phyloP scores from a whole-genome alignment of 2,888 invertebrate genomes.

The Drosophila pseudotakahashii region DNA sequence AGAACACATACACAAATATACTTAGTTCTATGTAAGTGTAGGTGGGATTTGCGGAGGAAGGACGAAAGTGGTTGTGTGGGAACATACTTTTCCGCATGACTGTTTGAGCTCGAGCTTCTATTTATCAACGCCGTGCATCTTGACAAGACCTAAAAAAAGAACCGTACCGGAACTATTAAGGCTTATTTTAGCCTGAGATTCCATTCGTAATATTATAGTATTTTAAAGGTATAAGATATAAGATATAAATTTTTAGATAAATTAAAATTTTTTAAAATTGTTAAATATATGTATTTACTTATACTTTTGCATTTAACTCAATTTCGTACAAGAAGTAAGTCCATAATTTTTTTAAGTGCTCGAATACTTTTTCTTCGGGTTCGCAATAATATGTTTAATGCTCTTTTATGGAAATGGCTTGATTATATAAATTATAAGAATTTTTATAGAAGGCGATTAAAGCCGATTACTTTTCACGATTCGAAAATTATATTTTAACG shows the following conservation, averaged over 20 bases:
- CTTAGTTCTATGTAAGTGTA: slow-evolving; percentile 1
- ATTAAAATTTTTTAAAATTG: too few species aligned
- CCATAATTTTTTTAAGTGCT: too few species aligned
- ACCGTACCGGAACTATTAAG: neutral
- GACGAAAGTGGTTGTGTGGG: slow-evolving; percentile 2
- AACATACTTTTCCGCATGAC: slow-evolving; percentile 17
- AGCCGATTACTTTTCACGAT: slow-evolving; percentile 1
- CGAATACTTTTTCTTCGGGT: too few species aligned
- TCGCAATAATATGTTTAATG: too few species aligned
- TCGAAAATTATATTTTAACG: slow-evolving; percentile 16
- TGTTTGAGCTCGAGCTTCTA: slow-evolving; percentile 12
- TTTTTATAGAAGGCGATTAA: slow-evolving; percentile 4
- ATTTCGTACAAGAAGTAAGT: too few species aligned
- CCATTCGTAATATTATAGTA: neutral
- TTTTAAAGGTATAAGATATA: neutral
- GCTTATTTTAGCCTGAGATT: neutral
- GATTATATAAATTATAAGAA: neutral
- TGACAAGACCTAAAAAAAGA: neutral
- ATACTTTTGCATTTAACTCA: too few species aligned
- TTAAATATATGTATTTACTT: too few species aligned
- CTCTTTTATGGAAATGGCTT: too few species aligned
- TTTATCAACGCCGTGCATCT: slow-evolving; percentile 8
- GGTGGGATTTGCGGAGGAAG: neutral
- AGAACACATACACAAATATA: slow-evolving; percentile 32
- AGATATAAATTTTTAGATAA: too few species aligned